phyloP scores from a whole-genome alignment of 2,797 vertebrate genomes.

The Zenarchopterus dispar region DNA sequence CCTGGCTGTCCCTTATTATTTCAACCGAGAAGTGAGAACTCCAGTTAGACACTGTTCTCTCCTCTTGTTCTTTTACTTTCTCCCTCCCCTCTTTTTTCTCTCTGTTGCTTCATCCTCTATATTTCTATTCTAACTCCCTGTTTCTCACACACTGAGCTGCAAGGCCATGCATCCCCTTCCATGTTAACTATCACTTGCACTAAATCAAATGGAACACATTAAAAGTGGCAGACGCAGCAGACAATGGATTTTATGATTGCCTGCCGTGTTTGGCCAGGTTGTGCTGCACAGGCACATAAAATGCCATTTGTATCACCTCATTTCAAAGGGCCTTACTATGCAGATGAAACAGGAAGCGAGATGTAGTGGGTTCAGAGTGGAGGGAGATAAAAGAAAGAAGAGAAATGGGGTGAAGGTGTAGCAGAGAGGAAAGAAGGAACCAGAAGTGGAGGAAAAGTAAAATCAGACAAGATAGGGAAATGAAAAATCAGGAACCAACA shows the following conservation, averaged over 20 bases:
- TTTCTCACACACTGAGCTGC: constrained; percentile 55
- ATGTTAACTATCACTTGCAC: constrained; percentile 81
- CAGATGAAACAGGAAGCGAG: constrained; percentile 68
- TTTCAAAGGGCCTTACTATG: constrained; percentile 77
- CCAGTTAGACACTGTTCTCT: constrained; percentile 49
- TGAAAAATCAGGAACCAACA: too few relatives aligned
- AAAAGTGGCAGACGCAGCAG: constrained; percentile 83
- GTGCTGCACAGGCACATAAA: constrained; percentile 81
- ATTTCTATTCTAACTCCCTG: constrained; percentile 52
- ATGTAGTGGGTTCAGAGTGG: constrained; percentile 41
- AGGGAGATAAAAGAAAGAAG: constrained; percentile 37
- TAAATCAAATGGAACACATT: constrained; percentile 89
- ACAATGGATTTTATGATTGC: constrained; percentile 88
- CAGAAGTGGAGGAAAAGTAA: constrained; percentile 8
- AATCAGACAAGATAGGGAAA: constrained; percentile 8
- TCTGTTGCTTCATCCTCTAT: constrained; percentile 56
- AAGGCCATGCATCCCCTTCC: constrained; percentile 53
- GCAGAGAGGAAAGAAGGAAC: constrained; percentile 24
- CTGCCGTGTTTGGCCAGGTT: constrained; percentile 80
- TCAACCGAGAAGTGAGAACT: constrained; percentile 71
- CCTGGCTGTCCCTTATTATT: constrained; percentile 74
- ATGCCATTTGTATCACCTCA: constrained; percentile 90
- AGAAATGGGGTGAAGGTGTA: constrained; percentile 25
- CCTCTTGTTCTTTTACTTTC: constrained; percentile 27
- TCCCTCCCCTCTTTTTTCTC: constrained; percentile 19